These are phyloP conservation scores for Piliocolobus tephrosceles DNA, from an alignment of 2,113 vertebrate species.

Conservation along the genomic window DNA sequence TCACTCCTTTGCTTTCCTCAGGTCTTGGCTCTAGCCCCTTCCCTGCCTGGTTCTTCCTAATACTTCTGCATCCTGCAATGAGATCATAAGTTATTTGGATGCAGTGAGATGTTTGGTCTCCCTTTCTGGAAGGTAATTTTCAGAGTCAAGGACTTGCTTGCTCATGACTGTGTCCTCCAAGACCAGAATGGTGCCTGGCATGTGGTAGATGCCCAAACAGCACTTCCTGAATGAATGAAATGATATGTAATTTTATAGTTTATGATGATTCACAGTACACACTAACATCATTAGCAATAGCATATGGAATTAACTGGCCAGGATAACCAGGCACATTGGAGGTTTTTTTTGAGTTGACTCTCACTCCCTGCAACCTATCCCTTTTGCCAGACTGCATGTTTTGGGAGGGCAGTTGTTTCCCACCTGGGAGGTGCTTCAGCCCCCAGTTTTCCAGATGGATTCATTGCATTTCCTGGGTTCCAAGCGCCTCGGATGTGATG, in stretches of 20 bases:
- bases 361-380: fast-evolving
- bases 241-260: fast-evolving
- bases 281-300: fast-evolving
- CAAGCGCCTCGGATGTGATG: not conserved
- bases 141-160: not conserved
- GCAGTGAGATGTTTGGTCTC: not conserved
- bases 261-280: fast-evolving
- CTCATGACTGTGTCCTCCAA: not conserved
- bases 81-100: fast-evolving
- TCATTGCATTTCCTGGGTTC: not conserved
- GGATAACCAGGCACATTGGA: fast-evolving
- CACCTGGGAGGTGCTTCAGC: not conserved
- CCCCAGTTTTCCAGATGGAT: not conserved
- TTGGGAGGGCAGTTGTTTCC: not conserved
- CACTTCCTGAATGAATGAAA: not conserved
- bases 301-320: fast-evolving
- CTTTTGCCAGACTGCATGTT: not conserved
- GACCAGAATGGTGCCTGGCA: not conserved
- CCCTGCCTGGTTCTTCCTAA: not conserved
- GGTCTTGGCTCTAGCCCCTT: not conserved
- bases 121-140: not conserved
- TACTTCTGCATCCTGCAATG: not conserved
- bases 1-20: not conserved
- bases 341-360: not conserved
- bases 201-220: fast-evolving